phyloP scores from a whole-genome alignment of 1,140 invertebrate species.

The Microplitis demolitor region DNA sequence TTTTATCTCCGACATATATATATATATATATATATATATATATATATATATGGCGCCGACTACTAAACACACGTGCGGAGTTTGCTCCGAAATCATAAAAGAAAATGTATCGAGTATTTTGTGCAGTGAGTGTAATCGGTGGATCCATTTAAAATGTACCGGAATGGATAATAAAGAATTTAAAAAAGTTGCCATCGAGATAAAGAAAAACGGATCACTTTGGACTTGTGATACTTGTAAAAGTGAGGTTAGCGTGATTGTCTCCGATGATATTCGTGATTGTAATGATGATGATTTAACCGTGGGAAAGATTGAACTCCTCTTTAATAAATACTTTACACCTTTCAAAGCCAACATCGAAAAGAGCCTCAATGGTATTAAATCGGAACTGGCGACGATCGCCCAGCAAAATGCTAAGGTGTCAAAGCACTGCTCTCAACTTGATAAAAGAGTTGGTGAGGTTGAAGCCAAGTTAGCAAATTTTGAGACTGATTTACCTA shows the following conservation, averaged over 20 bases:
- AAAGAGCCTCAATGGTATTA: neutral
- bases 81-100: neutral
- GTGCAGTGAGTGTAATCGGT: neutral
- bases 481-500: neutral
- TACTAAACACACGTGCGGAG: too few species aligned
- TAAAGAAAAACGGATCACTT: neutral
- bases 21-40: too few species aligned
- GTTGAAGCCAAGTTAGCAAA: neutral
- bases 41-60: too few species aligned
- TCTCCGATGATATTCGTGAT: neutral
- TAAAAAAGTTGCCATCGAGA: neutral
- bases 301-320: neutral
- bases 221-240: neutral
- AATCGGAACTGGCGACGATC: neutral
- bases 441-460: neutral
- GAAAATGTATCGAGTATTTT: neutral
- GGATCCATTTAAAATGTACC: neutral
- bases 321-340: neutral
- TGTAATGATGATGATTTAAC: neutral
- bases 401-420: neutral
- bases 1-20: too few species aligned
- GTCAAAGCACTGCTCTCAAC: neutral
- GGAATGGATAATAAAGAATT: neutral
- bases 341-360: neutral
- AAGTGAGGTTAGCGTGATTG: neutral